Conservation (phyloP, 2,113 vertebrate genomes). For the Megaleporinus macrocephalus region DNA sequence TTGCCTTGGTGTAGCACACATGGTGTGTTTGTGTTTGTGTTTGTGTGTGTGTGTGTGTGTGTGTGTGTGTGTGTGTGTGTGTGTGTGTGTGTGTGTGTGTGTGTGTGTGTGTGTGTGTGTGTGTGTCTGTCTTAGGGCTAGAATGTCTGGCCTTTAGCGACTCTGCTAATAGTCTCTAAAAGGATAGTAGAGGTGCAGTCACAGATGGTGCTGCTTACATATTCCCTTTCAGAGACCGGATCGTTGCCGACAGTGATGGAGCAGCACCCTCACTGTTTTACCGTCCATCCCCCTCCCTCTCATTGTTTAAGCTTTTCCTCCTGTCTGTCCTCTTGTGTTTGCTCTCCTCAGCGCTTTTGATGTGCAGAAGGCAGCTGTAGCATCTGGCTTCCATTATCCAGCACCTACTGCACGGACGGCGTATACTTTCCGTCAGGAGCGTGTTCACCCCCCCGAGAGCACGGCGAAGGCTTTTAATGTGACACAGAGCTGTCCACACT, state of each 20-base stretch:
- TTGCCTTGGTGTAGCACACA: neutral
- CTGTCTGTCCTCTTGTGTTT: conserved; percentile 50
- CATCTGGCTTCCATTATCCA: conserved; percentile 43
- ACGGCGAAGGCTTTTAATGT: neutral
- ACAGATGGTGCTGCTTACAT: conserved; percentile 58
- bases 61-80: too few species aligned
- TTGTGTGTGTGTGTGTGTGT: too few species aligned
- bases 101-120: neutral
- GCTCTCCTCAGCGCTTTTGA: conserved; percentile 49
- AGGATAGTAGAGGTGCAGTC: conserved; percentile 45
- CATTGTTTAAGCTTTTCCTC: conserved; percentile 51
- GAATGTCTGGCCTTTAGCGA: conserved; percentile 49
- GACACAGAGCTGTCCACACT: conserved; percentile 1
- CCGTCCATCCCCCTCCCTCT: conserved; percentile 22
- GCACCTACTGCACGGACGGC: conserved; percentile 35
- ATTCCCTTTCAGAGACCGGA: conserved; percentile 42
- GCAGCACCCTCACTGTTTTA: conserved; percentile 28
- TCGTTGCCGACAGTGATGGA: conserved; percentile 42
- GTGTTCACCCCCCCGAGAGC: neutral
- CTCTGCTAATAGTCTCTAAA: conserved; percentile 57
- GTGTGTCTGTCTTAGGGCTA: conserved; percentile 21
- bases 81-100: too few species aligned
- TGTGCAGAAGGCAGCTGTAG: conserved; percentile 36
- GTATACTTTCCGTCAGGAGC: conserved; percentile 6
- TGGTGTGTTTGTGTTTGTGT: too few species aligned